Evolutionary conservation across 92 coral and sea anemone genomes (phyloP).

Genomic region (Porites cylindrica): DNA sequence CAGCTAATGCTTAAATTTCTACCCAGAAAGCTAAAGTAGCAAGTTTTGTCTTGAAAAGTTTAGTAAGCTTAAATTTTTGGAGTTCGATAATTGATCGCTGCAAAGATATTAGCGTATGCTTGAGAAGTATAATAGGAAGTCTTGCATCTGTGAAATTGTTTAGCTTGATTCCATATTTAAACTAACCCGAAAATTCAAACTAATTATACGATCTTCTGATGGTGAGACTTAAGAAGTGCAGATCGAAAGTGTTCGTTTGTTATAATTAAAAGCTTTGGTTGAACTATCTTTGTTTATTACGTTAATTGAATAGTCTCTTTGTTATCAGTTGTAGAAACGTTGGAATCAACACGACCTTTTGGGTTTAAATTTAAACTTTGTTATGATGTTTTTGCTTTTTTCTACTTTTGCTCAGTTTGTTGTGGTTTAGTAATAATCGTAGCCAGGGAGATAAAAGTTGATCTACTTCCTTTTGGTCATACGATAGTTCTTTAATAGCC

Average conservation of each 20-base stretch:
- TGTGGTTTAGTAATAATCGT: slow-evolving; percentile 14
- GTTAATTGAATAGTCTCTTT: background rate
- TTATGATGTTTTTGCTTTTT: no score
- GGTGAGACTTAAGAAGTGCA: no score
- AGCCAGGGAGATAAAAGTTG: background rate
- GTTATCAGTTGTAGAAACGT: background rate
- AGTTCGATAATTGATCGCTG: no score
- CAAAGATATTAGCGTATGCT: background rate
- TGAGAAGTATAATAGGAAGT: background rate
- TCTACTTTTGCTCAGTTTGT: background rate
- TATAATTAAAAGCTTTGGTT: background rate
- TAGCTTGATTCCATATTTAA: no score
- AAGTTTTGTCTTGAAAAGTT: background rate
- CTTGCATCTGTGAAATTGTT: background rate
- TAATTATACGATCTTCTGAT: no score
- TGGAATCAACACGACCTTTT: background rate
- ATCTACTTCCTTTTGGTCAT: background rate
- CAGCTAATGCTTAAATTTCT: background rate
- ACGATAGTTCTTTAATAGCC: background rate
- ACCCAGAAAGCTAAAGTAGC: background rate
- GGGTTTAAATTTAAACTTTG: no score
- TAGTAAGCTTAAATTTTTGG: background rate
- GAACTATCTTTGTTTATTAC: background rate
- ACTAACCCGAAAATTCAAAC: background rate
- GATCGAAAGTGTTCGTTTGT: background rate